Evolutionary conservation across 2,113 vertebrate genomes (phyloP).

Genomic region (Athene cunicularia): DNA sequence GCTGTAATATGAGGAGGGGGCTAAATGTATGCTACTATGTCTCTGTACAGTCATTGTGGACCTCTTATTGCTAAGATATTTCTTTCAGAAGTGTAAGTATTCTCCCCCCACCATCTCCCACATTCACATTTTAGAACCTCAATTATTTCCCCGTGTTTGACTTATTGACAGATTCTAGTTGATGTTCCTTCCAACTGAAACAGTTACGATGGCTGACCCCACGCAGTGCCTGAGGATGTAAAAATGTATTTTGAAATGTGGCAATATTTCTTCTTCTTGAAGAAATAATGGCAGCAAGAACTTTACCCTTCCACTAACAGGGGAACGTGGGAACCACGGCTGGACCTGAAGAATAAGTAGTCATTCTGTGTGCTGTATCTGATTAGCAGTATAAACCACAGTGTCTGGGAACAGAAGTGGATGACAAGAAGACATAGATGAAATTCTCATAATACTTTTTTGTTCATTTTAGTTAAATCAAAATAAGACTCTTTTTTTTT

Average conservation of each 20-base stretch:
- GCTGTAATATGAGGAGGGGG: not conserved
- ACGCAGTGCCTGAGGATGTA: constrained; percentile 68
- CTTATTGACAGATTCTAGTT: constrained; percentile 62
- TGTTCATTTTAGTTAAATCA: constrained; percentile 18
- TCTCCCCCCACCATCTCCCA: not conserved
- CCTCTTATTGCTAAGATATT: not conserved
- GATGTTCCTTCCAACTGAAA: constrained; percentile 70
- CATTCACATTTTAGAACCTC: not conserved
- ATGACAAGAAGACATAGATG: not conserved
- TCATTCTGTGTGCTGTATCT: not conserved
- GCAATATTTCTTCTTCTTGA: constrained; percentile 52
- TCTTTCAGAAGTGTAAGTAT: not conserved
- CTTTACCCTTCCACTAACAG: constrained; percentile 57
- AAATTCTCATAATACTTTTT: not conserved
- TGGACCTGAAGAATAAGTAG: constrained; percentile 32
- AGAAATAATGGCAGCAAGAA: constrained; percentile 67
- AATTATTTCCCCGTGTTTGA: not conserved
- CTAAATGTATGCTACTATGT: not conserved
- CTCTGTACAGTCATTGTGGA: not conserved
- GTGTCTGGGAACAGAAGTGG: not conserved
- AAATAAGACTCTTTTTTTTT: not conserved
- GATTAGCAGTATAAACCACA: not conserved
- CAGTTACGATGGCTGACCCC: constrained; percentile 72
- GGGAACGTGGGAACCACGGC: constrained; percentile 3
- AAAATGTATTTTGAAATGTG: constrained; percentile 70